Base-by-base conservation (phyloP, 1,140 invertebrate genomes). In the Caenorhabditis latens region DNA sequence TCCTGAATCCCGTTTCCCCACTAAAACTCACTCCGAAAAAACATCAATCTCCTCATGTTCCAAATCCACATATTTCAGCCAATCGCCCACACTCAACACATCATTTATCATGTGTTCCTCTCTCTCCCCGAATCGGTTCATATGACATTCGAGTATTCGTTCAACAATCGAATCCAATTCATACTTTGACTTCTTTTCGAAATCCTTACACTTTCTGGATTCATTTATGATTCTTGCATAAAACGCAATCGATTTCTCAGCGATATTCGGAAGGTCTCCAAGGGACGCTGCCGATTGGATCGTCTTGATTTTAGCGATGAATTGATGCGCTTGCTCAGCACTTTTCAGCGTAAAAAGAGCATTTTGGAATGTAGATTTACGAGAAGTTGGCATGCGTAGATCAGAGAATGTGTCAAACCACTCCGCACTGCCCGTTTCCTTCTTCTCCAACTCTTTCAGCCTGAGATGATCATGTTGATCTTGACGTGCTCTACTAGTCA, bases 351-450 rank as follows among this genome's bases (percentile, higher is more conserved):
- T 8, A n/a, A 53, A 46, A 14, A 79, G 46, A 21, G 71, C 71
- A 11, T 48, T 79, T 79, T 79, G 71, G 46, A 79, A 79, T 24
- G 43, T 50, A 0, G 46, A 13, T 79, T 79, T 79, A 4, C 71
- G 43, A 53, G 71, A 79, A 24, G 71, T 79, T 6, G 71, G 7
- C 71, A 79, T 79, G 21, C 40, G 32, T 2, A 79, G 46, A 48
- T 79, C 71, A n/a, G 71, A 79, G 24, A 79, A 79, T 13, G 71
- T 79, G 13, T 79, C 13, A n/a, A 79, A 79, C 71, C 71, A 79
- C 2, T 79, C 71, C 6, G 21, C 71, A 50, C 46, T 19, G 13
- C 71, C 71, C 6, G n/a, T 14, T 4, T 24, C 13, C 5, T 48
- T 48, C 7, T 79, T 16, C 46, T 79, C 71, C n/a, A 79, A 42